Conservation (phyloP, 2,797 vertebrate genomes). For the Clarias laeviceps region DNA sequence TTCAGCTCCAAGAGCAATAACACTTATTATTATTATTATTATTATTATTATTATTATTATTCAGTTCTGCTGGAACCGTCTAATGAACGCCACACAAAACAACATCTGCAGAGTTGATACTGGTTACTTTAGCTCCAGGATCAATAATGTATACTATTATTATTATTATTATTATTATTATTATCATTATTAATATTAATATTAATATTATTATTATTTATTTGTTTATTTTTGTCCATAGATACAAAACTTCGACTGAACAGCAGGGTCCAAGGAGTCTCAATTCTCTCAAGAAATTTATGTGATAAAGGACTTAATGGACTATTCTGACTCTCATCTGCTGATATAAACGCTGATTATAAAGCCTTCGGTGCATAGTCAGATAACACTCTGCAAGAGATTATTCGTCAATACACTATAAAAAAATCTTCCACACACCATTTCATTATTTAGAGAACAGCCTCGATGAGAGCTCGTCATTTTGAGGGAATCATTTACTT, state of each 20-base stretch:
- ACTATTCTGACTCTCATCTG: not conserved
- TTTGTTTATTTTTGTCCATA: too few species aligned
- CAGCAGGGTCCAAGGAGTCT: slow-evolving; percentile 34
- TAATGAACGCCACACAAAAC: slow-evolving; percentile 44
- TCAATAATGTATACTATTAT: too few species aligned
- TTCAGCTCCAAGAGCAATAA: slow-evolving; percentile 41
- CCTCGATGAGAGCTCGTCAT: not conserved
- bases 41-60: not conserved
- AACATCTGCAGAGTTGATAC: too few species aligned
- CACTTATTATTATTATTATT: slow-evolving; percentile 4
- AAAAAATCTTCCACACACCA: not conserved
- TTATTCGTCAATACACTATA: not conserved
- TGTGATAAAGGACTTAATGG: slow-evolving; percentile 19
- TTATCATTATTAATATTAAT: too few species aligned
- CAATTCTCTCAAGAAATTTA: slow-evolving; percentile 51
- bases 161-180: too few species aligned
- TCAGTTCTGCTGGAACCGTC: slow-evolving; percentile 53
- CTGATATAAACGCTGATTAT: slow-evolving; percentile 11
- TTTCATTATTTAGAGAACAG: slow-evolving; percentile 12
- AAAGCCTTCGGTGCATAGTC: not conserved
- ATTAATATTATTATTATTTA: too few species aligned
- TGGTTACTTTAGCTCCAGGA: too few species aligned
- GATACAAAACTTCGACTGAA: slow-evolving; percentile 52
- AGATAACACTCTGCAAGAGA: not conserved
- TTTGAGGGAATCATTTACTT: slow-evolving; percentile 42